Base-by-base conservation (phyloP, 2,113 vertebrate genomes). In the Seriola dumerili region DNA sequence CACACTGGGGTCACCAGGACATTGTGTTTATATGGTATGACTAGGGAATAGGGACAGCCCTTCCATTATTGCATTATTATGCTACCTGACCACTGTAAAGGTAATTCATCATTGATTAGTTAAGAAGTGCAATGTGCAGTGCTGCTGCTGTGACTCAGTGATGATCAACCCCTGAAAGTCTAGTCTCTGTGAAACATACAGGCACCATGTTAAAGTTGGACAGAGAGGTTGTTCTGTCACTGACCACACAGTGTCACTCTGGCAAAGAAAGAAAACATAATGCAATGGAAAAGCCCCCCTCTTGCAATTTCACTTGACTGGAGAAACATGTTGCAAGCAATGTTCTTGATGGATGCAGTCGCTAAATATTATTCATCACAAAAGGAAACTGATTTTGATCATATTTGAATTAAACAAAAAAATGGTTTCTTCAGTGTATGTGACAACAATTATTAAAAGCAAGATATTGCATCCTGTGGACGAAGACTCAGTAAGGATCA, bases 401-500 rank as follows among this genome's bases (percentile, higher is more conserved):
- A 55, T 14, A 13, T 65, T 25, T 64, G 0, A 48, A 19, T 34
- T 50, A 4, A 4, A 7, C 17, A 25, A 21, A 40, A 14, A 64
- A 11, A 40, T 38, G 10, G 1, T 67, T 55, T 54, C 42, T 42
- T 34, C 5, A 44, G 3, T n/a, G 7, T 50, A 3, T 3, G 25
- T 50, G 8, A 58, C 3, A n/a, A 21, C 32, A 2, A 19, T 71
- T 23, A 40, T 55, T 16, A 25, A 19, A 54, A 16, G 50, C 19
- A 3, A 13, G n/a, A 25, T 34, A 1, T 32, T 1, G 2, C 2
- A 6, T 57, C 19, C 5, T 4, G 4, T 64, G 9, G 19, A 7
- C 34, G 13, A 62, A 0, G 44, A 14, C 67, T 94, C 74, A 93
- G 76, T 94, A 95, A 36, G 88, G 42, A 58, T 95, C 93, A 17